A percentile compares a stretch with the other conserved stretches of the same genome.
phyloP scores from a whole-genome alignment of 64 coral and sea anemone genomes.

The Actinia equina region DNA sequence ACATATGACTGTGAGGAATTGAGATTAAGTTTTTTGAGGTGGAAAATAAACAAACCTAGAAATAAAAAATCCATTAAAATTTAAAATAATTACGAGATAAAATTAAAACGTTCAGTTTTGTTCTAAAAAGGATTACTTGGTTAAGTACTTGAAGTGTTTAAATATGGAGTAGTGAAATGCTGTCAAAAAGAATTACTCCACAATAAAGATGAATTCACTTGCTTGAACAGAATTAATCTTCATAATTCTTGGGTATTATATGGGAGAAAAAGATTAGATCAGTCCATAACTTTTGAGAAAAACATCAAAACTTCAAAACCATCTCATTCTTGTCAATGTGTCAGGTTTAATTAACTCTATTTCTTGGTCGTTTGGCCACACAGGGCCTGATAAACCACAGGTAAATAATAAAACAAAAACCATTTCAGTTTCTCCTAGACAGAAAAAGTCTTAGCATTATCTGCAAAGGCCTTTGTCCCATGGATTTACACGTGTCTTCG shows the following conservation, averaged over 20 bases:
- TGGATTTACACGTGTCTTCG: constrained; percentile 16
- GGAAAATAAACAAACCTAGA: background rate
- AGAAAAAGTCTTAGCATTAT: constrained; percentile 1
- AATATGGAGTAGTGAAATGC: background rate
- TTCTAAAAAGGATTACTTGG: background rate
- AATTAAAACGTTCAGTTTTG: background rate
- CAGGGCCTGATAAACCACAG: constrained; percentile 4
- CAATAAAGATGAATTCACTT: background rate
- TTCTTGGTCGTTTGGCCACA: constrained; percentile 10
- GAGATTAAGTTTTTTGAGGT: background rate
- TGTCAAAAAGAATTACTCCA: background rate
- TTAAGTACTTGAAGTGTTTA: background rate
- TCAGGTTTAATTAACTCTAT: constrained; percentile 11
- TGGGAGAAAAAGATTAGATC: background rate
- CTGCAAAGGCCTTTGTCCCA: background rate
- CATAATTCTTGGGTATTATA: background rate
- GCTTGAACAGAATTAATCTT: constrained; percentile 14
- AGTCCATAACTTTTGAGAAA: constrained; percentile 1
- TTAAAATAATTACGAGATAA: background rate
- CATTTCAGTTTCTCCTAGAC: constrained; percentile 4
- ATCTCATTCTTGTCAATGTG: constrained; percentile 5
- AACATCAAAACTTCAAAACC: constrained; percentile 1
- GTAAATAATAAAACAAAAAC: constrained; percentile 10
- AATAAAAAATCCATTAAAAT: background rate
- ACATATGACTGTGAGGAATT: background rate